Evolutionary conservation across 2,888 invertebrate species (phyloP).

Genomic region (Melieria picta): DNA sequence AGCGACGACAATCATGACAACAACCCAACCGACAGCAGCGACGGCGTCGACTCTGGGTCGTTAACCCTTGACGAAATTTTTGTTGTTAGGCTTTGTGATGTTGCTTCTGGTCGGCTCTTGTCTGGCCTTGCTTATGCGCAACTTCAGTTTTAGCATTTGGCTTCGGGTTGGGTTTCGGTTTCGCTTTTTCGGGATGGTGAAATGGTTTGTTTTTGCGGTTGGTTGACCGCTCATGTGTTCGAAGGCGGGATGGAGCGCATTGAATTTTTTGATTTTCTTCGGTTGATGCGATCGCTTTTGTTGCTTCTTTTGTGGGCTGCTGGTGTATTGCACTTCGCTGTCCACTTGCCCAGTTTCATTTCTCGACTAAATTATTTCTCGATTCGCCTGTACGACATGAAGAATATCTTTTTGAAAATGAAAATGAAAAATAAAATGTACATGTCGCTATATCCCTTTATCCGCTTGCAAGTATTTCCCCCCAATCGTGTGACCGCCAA

Average conservation of each 20-base stretch:
- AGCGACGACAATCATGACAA: no score
- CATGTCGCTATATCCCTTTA: conserved; percentile 7
- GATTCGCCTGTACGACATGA: background rate
- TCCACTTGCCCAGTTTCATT: background rate
- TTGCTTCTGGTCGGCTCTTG: conserved; percentile 10
- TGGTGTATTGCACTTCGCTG: background rate
- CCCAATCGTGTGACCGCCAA: conserved; percentile 27
- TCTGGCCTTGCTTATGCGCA: background rate
- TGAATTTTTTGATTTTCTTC: no score
- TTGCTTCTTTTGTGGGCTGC: background rate
- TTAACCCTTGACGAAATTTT: conserved; percentile 61
- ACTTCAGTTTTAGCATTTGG: background rate
- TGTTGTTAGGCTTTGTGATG: conserved; percentile 37
- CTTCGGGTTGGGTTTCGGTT: background rate
- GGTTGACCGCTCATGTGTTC: background rate
- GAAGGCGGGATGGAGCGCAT: no score
- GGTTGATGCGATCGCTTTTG: no score
- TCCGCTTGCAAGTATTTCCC: conserved; percentile 25
- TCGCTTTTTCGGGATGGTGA: background rate
- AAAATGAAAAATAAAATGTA: background rate
- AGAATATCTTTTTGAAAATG: background rate
- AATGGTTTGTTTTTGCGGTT: background rate
- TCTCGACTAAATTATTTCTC: background rate
- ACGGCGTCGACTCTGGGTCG: conserved; percentile 51
- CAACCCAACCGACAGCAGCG: no score